Conservation (phyloP, 1,140 invertebrate genomes). For the Ostrea edulis region DNA sequence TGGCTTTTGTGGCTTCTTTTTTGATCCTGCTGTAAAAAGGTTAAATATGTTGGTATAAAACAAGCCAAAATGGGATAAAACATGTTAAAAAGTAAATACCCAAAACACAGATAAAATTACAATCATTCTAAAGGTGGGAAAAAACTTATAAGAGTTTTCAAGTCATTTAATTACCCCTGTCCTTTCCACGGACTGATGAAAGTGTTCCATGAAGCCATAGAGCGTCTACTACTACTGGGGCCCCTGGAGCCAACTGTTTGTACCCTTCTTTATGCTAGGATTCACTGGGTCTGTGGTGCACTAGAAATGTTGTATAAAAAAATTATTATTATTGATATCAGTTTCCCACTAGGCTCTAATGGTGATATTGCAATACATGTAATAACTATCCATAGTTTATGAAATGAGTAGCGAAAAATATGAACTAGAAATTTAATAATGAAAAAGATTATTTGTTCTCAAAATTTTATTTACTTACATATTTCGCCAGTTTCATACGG, state of each 20-base stretch:
- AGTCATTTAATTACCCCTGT: background rate
- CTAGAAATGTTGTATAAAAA: conserved; percentile 23
- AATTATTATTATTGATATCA: conserved; percentile 25
- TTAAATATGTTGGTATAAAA: conserved; percentile 5
- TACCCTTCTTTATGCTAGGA: background rate
- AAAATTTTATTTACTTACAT: conserved; percentile 25
- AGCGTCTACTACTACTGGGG: conserved; percentile 11
- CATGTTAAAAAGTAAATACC: no score
- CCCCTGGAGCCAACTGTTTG: background rate
- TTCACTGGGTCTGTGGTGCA: conserved; percentile 28
- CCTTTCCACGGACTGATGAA: conserved; percentile 24
- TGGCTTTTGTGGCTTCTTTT: conserved; percentile 12
- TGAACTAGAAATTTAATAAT: background rate
- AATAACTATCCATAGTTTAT: background rate
- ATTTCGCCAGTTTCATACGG: background rate
- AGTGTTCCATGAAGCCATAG: conserved; percentile 19
- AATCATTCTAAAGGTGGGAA: no score
- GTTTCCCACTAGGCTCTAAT: background rate
- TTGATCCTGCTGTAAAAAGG: background rate
- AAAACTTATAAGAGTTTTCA: background rate
- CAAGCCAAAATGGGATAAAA: background rate
- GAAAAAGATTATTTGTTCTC: background rate
- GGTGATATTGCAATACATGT: background rate
- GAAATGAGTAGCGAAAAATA: background rate
- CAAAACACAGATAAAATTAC: no score